phyloP scores from a whole-genome alignment of 2,113 vertebrate species.

The Saguinus midas region DNA sequence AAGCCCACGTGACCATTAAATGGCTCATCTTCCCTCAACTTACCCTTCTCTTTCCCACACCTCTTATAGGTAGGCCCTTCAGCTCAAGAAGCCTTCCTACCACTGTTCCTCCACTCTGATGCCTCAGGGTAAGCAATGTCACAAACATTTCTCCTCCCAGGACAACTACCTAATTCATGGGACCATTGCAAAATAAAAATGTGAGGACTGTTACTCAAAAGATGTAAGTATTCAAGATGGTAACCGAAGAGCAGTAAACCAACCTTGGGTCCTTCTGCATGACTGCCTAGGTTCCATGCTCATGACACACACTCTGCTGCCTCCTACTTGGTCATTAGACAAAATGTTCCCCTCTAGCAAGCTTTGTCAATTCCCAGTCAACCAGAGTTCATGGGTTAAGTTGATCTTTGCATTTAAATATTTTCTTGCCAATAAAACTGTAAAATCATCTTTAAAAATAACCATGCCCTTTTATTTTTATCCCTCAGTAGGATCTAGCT shows the following conservation, averaged over 20 bases:
- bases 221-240: not conserved
- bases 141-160: not conserved
- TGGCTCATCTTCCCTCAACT: not conserved
- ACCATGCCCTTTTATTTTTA: not conserved
- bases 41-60: no score
- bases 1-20: not conserved
- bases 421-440: slow-evolving; percentile 6
- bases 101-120: not conserved
- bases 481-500: not conserved
- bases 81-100: not conserved
- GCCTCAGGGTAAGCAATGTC: not conserved
- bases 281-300: fast-evolving
- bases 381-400: not conserved
- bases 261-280: not conserved
- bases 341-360: not conserved
- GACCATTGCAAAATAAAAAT: not conserved
- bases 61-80: not conserved
- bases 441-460: slow-evolving; percentile 37
- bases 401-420: not conserved
- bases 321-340: no score
- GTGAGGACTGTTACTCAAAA: not conserved
- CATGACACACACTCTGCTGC: not conserved
- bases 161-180: not conserved
- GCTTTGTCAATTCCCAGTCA: not conserved
- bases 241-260: not conserved